Percentiles rank a stretch among this genome's conserved stretches.
Conservation (phyloP, 2,113 vertebrate genomes). For the Micromys minutus region DNA sequence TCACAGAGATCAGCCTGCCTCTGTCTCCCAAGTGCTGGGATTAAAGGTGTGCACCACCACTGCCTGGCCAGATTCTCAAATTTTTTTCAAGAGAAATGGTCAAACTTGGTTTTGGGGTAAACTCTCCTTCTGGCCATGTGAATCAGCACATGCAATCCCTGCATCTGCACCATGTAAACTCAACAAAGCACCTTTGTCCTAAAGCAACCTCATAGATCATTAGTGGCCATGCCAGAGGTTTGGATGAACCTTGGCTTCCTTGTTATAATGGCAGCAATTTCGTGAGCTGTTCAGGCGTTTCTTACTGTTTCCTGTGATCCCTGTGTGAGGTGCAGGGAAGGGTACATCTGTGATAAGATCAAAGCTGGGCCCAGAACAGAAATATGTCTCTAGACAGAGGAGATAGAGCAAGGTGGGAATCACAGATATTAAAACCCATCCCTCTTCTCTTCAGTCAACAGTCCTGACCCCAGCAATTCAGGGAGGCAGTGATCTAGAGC, state of each 20-base stretch:
- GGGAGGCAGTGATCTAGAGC: not conserved
- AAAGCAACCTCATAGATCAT: not conserved
- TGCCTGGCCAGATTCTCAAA: not conserved
- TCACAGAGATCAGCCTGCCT: too few relatives aligned
- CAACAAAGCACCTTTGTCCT: not conserved
- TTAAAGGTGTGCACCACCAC: too few relatives aligned
- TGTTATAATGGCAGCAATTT: not conserved
- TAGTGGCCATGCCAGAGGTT: not conserved
- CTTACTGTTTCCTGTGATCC: not conserved
- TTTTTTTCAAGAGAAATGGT: slow-evolving; percentile 27
- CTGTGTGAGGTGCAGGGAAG: not conserved
- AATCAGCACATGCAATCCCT: too few relatives aligned
- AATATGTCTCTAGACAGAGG: not conserved
- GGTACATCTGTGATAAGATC: not conserved
- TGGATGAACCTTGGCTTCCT: not conserved
- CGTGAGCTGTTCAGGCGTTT: not conserved
- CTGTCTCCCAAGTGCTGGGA: too few relatives aligned
- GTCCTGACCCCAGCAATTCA: not conserved
- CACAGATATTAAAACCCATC: not conserved
- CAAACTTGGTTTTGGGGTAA: slow-evolving; percentile 2
- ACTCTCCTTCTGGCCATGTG: not conserved
- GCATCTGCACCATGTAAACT: not conserved
- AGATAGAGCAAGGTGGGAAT: not conserved
- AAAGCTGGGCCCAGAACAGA: too few relatives aligned
- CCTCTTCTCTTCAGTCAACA: not conserved